Conservation (phyloP, 2,797 vertebrate species). For the Gastrophryne carolinensis region DNA sequence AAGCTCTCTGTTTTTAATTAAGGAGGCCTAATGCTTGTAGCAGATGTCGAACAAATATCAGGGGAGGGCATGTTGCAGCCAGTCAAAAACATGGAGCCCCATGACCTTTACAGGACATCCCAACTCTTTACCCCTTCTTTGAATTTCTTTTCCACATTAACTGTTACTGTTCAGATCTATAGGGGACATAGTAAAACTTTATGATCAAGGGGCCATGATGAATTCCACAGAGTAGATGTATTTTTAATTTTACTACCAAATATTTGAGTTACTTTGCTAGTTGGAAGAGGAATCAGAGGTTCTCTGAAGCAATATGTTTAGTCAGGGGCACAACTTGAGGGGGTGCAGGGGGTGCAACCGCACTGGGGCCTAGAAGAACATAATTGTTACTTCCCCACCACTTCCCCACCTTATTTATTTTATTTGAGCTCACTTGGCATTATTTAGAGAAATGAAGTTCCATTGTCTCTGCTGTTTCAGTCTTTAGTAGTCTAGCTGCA, state of each 20-base stretch:
- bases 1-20: constrained; percentile 42
- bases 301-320: too few species aligned
- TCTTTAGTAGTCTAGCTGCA: too few species aligned
- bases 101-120: constrained; percentile 14
- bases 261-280: background rate
- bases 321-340: too few species aligned
- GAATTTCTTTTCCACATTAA: background rate
- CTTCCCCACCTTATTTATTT: too few species aligned
- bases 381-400: too few species aligned
- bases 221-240: background rate
- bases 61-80: constrained; percentile 22
- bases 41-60: constrained; percentile 44
- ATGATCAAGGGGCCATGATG: background rate
- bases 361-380: too few species aligned
- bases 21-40: constrained; percentile 14
- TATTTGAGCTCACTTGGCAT: too few species aligned
- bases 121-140: background rate
- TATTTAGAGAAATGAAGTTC: too few species aligned
- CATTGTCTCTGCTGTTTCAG: too few species aligned
- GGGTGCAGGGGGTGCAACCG: too few species aligned
- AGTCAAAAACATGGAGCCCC: constrained; percentile 23
- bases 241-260: background rate
- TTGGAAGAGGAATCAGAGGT: too few species aligned
- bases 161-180: background rate
- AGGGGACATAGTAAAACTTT: background rate